Conservation (phyloP, 2,888 invertebrate species). For the Hecatera dysodea region DNA sequence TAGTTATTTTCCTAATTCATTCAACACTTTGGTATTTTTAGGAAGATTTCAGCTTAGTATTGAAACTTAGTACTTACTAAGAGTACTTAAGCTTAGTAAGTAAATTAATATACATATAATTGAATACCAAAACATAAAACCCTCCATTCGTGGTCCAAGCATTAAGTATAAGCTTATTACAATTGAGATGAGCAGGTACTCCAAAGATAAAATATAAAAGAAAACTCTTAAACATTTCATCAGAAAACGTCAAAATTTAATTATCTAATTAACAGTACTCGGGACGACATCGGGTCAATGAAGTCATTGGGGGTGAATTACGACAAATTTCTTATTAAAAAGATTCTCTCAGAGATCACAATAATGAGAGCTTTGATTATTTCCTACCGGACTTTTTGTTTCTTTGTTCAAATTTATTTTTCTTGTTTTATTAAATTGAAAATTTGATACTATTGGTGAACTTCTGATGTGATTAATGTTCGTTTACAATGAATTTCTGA, state of each 20-base stretch:
- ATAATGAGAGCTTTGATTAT: slow-evolving; percentile 71
- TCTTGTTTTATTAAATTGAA: slow-evolving; percentile 4
- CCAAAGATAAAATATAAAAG: slow-evolving; percentile 61
- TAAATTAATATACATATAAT: background rate
- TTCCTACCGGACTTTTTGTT: slow-evolving; percentile 62
- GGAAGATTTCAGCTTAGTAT: background rate
- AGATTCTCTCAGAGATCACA: slow-evolving; percentile 69
- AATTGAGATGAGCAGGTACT: slow-evolving; percentile 53
- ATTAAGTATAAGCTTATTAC: slow-evolving; percentile 58
- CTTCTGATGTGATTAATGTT: background rate
- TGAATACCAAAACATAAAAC: slow-evolving; percentile 1
- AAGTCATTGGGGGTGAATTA: slow-evolving; percentile 77
- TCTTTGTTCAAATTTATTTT: slow-evolving; percentile 38
- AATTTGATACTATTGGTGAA: background rate
- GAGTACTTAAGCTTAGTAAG: too few relatives aligned
- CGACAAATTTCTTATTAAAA: slow-evolving; percentile 76
- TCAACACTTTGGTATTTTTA: too few relatives aligned
- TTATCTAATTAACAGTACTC: slow-evolving; percentile 82
- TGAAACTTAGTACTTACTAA: background rate
- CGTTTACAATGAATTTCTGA: background rate
- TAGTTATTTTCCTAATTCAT: too few relatives aligned
- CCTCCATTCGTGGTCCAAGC: slow-evolving; percentile 19
- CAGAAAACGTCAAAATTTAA: slow-evolving; percentile 78
- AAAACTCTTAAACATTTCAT: slow-evolving; percentile 73
- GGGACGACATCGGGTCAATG: slow-evolving; percentile 76